Evolutionary conservation across 2,888 invertebrate genomes (phyloP).

Genomic region (Scaptodrosophila latifasciaeformis): DNA sequence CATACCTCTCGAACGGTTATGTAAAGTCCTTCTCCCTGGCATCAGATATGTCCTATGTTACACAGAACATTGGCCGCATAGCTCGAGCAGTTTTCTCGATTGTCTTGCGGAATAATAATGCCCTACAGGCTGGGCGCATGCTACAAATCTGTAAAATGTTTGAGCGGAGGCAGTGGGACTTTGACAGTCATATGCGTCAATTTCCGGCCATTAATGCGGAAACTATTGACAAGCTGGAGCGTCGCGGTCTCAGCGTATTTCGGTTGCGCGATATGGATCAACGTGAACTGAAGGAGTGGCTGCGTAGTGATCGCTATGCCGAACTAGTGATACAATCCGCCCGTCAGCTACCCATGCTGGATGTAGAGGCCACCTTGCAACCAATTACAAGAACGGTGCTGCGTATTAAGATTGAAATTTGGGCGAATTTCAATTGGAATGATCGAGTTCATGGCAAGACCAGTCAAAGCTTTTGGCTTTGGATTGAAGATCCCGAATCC

Average conservation of each 20-base stretch:
- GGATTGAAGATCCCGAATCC: constrained; percentile 97
- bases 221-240: constrained; percentile 87
- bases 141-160: constrained; percentile 93
- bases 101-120: constrained; percentile 90
- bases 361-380: constrained; percentile 89
- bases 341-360: constrained; percentile 88
- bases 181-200: constrained; percentile 90
- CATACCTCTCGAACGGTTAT: constrained; percentile 87
- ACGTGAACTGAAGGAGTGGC: constrained; percentile 87
- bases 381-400: constrained; percentile 96
- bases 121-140: constrained; percentile 89
- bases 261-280: constrained; percentile 90
- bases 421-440: constrained; percentile 89
- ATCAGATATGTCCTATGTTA: constrained; percentile 73
- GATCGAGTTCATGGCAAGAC: constrained; percentile 91
- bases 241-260: constrained; percentile 83
- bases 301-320: constrained; percentile 84
- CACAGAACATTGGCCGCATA: constrained; percentile 92
- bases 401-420: constrained; percentile 86
- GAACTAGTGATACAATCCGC: constrained; percentile 87
- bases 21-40: constrained; percentile 78
- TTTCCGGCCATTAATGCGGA: constrained; percentile 86
- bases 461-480: constrained; percentile 95
- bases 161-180: constrained; percentile 93
- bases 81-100: constrained; percentile 96